These are phyloP conservation scores for Trachelipus rathkii DNA, from an alignment of 1,140 invertebrate genomes.

Conservation along the genomic window DNA sequence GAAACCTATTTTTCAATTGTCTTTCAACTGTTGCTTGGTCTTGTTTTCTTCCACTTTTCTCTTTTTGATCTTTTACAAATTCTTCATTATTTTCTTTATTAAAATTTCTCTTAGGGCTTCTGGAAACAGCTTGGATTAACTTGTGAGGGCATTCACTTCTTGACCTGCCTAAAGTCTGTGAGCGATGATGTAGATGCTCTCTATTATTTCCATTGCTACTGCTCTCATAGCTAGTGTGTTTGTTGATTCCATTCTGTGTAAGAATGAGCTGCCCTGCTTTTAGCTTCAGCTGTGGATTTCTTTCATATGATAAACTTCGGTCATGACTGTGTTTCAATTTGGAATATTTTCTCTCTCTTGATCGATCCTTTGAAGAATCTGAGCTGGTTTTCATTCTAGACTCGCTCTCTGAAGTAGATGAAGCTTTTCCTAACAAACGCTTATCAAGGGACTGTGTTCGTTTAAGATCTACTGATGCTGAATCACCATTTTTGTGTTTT, in stretches of 20 bases:
- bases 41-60: neutral
- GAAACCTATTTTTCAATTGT: neutral
- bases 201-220: neutral
- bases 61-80: neutral
- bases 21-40: neutral
- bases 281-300: neutral
- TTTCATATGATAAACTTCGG: neutral
- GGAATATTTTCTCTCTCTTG: neutral
- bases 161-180: neutral
- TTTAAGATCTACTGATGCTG: neutral
- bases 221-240: neutral
- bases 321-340: neutral
- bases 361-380: neutral
- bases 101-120: conserved; percentile 5
- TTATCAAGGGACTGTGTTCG: conserved; percentile 4
- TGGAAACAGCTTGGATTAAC: neutral
- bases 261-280: neutral
- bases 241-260: neutral
- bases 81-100: neutral
- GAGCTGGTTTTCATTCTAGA: neutral
- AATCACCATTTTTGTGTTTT: neutral
- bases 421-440: neutral
- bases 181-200: neutral
- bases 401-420: neutral
- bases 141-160: neutral